These are phyloP conservation scores for Bursaphelenchus okinawaensis DNA, from an alignment of 2,888 invertebrate species.

Conservation along the genomic window DNA sequence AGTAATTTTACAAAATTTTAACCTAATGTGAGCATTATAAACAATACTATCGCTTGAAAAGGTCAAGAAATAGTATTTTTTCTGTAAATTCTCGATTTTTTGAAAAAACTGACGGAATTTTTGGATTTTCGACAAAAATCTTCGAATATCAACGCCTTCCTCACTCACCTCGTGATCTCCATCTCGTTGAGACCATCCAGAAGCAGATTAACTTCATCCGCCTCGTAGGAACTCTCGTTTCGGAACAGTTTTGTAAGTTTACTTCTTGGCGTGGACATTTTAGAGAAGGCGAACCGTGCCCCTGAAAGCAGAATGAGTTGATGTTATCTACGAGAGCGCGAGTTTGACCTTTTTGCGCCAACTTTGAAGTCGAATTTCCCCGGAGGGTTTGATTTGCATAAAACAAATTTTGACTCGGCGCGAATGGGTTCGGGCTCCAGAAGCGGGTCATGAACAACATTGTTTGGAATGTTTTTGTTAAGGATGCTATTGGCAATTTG, in stretches of 20 bases:
- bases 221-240: slow-evolving; percentile 2
- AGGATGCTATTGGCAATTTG: too few species aligned
- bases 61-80: not conserved
- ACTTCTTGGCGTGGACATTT: not conserved
- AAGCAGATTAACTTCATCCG: slow-evolving; percentile 21
- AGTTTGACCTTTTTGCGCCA: not conserved
- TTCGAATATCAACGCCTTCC: too few species aligned
- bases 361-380: not conserved
- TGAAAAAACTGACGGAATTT: not conserved
- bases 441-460: not conserved
- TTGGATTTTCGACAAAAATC: not conserved
- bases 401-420: not conserved
- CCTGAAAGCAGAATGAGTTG: not conserved
- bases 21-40: too few species aligned
- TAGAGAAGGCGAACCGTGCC: not conserved
- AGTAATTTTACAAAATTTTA: too few species aligned
- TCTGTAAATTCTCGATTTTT: too few species aligned
- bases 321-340: not conserved
- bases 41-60: not conserved
- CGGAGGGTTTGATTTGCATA: not conserved
- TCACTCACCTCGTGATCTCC: slow-evolving; percentile 20
- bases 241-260: slow-evolving; percentile 22
- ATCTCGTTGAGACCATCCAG: slow-evolving; percentile 22
- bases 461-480: not conserved
- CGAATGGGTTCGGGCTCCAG: not conserved